Percentiles rank a stretch among this genome's conserved stretches.
These are phyloP conservation scores for Drosophila bipectinata DNA, from an alignment of 1,140 invertebrate species.

Conservation along the genomic window DNA sequence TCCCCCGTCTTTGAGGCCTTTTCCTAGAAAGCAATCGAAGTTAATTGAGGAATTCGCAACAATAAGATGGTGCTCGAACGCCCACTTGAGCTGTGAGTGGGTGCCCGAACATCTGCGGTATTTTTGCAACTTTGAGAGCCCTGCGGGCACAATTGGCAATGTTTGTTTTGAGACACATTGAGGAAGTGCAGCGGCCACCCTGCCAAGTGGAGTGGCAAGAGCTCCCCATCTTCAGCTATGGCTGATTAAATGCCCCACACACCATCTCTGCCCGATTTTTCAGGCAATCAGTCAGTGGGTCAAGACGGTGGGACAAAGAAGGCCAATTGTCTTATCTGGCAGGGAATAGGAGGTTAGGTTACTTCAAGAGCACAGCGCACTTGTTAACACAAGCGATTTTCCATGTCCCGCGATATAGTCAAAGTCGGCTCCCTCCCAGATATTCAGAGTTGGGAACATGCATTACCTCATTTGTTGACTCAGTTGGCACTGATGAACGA, in stretches of 20 bases:
- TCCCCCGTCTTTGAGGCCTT: slow-evolving; percentile 1
- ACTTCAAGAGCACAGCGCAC: slow-evolving; percentile 66
- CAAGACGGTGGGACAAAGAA: slow-evolving; percentile 42
- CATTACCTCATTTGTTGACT: slow-evolving; percentile 73
- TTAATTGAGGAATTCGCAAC: slow-evolving; percentile 53
- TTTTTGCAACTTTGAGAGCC: slow-evolving; percentile 27
- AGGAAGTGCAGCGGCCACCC: slow-evolving; percentile 60
- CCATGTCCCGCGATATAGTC: slow-evolving; percentile 46
- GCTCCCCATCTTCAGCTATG: slow-evolving; percentile 30
- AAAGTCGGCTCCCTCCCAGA: slow-evolving; percentile 8
- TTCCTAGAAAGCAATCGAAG: slow-evolving; percentile 35
- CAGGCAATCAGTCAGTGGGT: slow-evolving; percentile 46
- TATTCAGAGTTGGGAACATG: slow-evolving; percentile 13
- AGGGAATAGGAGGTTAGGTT: background rate
- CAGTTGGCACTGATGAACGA: slow-evolving; percentile 51
- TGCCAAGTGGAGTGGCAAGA: slow-evolving; percentile 31
- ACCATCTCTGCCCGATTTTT: background rate
- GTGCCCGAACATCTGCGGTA: slow-evolving; percentile 1
- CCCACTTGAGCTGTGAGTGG: slow-evolving; percentile 16
- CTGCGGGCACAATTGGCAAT: slow-evolving; percentile 55
- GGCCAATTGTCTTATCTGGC: slow-evolving; percentile 64
- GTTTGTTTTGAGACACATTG: slow-evolving; percentile 48
- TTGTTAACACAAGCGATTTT: slow-evolving; percentile 75
- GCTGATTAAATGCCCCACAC: slow-evolving; percentile 49
- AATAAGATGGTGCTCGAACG: slow-evolving; percentile 17